Evolutionary conservation across 2,113 vertebrate species (phyloP).

Genomic region (Tyrannus savana): DNA sequence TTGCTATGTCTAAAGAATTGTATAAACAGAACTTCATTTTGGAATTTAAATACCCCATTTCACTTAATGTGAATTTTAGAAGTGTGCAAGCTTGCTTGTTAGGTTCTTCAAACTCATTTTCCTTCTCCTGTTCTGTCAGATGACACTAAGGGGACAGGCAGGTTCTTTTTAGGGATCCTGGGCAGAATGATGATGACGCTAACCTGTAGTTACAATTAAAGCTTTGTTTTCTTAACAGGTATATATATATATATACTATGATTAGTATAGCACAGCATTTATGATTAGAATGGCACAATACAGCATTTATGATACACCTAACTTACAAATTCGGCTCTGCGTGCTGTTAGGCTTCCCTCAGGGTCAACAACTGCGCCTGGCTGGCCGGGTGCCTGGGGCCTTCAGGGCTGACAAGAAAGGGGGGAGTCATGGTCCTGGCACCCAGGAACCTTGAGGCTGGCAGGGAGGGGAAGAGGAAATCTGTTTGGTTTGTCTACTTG

Average conservation of each 20-base stretch:
- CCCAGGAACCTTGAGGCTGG: background rate
- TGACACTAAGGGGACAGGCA: background rate
- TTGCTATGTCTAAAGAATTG: background rate
- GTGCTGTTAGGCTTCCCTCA: background rate
- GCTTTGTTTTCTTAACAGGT: background rate
- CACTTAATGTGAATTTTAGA: background rate
- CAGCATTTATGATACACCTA: background rate
- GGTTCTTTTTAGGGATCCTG: background rate
- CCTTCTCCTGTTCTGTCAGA: background rate
- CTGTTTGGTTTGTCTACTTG: background rate
- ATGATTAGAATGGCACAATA: background rate
- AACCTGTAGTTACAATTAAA: background rate
- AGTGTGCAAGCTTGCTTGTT: background rate
- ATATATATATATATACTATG: too few relatives aligned
- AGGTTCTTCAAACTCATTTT: background rate
- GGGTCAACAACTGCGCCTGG: background rate
- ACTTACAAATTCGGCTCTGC: background rate
- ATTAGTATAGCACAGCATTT: background rate
- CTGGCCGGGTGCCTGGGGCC: accelerated
- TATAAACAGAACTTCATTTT: background rate
- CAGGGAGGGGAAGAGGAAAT: background rate
- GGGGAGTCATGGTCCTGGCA: accelerated
- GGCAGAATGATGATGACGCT: background rate
- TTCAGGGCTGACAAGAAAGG: background rate
- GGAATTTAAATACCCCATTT: background rate